Evolutionary conservation across 2,888 invertebrate species (phyloP).

Genomic region (Mesochorus sp.): DNA sequence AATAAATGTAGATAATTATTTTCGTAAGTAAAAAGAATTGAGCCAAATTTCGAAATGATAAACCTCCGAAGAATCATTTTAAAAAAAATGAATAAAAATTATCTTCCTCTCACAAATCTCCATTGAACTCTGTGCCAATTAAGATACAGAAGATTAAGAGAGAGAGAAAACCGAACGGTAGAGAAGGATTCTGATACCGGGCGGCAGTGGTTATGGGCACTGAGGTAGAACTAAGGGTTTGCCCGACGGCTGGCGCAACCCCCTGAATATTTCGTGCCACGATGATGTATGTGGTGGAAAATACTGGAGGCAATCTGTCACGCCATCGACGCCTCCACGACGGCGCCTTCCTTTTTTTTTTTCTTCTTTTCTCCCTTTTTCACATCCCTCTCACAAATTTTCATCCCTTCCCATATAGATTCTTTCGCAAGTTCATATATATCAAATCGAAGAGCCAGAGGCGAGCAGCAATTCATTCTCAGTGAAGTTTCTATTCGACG

Average conservation of each 20-base stretch:
- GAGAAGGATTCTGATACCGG: slow-evolving; percentile 43
- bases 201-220: slow-evolving; percentile 74
- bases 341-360: slow-evolving; percentile 63
- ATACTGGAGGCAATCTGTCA: slow-evolving; percentile 81
- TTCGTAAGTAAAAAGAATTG: not conserved
- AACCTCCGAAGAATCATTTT: not conserved
- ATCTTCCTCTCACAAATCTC: slow-evolving; percentile 1
- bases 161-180: not conserved
- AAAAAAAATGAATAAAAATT: not conserved
- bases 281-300: slow-evolving; percentile 82
- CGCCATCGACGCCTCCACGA: slow-evolving; percentile 78
- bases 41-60: not conserved
- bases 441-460: not conserved
- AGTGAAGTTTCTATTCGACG: not conserved
- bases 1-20: too few species aligned
- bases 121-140: slow-evolving; percentile 74
- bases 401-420: slow-evolving; percentile 57
- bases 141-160: slow-evolving; percentile 68
- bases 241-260: slow-evolving; percentile 57
- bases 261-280: slow-evolving; percentile 60
- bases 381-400: slow-evolving; percentile 26
- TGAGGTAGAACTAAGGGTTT: slow-evolving; percentile 78
- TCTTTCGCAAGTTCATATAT: not conserved
- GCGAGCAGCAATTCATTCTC: slow-evolving; percentile 4
- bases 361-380: slow-evolving; percentile 36